These are phyloP conservation scores for Petrocephalus microphthalmus DNA, from an alignment of 2,113 vertebrate species.

Conservation along the genomic window DNA sequence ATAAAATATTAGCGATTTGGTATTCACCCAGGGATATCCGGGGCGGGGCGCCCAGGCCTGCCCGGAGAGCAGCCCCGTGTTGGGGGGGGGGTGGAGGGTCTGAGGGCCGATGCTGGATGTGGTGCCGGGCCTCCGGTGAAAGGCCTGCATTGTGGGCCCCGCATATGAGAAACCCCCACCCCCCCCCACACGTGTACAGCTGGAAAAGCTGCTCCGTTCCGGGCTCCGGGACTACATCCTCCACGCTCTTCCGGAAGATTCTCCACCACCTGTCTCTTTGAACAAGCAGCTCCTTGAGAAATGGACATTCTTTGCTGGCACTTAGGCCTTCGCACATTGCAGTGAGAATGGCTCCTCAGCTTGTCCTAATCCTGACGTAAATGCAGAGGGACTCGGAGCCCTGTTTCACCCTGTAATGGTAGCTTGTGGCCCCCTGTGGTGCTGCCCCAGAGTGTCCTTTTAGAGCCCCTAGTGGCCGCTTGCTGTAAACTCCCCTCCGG, in stretches of 20 bases:
- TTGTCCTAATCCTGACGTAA: background rate
- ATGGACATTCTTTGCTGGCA: background rate
- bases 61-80: background rate
- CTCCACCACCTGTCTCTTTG: slow-evolving; percentile 4
- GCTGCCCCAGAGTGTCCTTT: background rate
- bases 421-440: background rate
- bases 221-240: background rate
- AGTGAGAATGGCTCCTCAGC: background rate
- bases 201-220: background rate
- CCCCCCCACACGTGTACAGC: background rate
- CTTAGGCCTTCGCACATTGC: background rate
- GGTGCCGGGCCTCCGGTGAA: background rate
- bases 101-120: background rate
- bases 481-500: background rate
- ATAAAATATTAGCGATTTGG: slow-evolving; percentile 27
- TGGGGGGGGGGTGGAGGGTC: background rate
- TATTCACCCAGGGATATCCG: slow-evolving; percentile 12
- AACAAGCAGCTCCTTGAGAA: background rate
- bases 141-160: slow-evolving; percentile 19
- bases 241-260: background rate
- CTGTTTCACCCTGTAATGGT: background rate
- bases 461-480: background rate
- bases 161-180: background rate
- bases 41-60: background rate
- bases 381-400: too few relatives aligned